Conservation (phyloP, 64 coral and sea anemone species). For the Dendronephthya gigantea region DNA sequence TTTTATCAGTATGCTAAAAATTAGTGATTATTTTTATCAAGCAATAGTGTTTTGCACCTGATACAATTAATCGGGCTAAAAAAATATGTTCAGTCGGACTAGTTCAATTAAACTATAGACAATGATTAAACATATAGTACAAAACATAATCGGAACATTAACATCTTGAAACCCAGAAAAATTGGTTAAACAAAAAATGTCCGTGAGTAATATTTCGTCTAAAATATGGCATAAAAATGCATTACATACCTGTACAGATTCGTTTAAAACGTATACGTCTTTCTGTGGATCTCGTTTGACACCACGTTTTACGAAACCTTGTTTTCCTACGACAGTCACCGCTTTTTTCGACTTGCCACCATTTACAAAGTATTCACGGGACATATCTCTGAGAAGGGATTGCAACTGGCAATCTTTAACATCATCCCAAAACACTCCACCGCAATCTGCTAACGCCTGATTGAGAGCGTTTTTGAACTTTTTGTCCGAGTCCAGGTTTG, state of each 20-base stretch:
- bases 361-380: background rate
- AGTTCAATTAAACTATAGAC: no score
- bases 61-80: no score
- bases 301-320: background rate
- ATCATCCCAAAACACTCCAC: slow-evolving; percentile 31
- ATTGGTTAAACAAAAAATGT: no score
- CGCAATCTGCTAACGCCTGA: slow-evolving; percentile 28
- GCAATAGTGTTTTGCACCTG: no score
- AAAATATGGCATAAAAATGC: no score
- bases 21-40: no score
- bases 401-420: slow-evolving; percentile 22
- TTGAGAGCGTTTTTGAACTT: slow-evolving; percentile 28
- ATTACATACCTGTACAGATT: background rate
- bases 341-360: slow-evolving; percentile 9
- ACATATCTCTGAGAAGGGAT: background rate
- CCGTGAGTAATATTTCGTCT: no score
- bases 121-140: no score
- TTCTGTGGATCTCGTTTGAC: background rate
- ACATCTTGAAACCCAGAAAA: no score
- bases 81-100: no score
- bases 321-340: background rate
- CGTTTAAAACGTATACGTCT: slow-evolving; percentile 9
- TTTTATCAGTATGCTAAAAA: background rate
- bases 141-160: no score
- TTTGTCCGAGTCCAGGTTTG: slow-evolving; percentile 21